Percentiles rank a stretch among this genome's conserved stretches.
These are phyloP conservation scores for Venustoraphidia nigricollis DNA, from an alignment of 2,888 invertebrate species.

Conservation along the genomic window DNA sequence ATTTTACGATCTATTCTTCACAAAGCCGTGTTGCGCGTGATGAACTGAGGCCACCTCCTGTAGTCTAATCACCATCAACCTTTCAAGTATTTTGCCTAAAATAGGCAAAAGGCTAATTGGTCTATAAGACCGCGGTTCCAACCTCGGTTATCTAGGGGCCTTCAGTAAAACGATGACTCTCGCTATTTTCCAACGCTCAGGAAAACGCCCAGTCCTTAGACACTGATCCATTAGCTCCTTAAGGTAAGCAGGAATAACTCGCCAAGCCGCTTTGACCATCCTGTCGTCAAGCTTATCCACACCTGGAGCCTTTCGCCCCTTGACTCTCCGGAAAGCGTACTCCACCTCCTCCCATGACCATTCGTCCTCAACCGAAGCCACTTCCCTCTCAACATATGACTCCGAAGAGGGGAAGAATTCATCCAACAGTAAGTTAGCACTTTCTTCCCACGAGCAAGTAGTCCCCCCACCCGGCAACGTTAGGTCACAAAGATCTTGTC, in stretches of 20 bases:
- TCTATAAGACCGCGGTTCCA: not conserved
- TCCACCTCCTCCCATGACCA: not conserved
- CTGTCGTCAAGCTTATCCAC: not conserved
- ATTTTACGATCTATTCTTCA: not conserved
- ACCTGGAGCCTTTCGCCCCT: not conserved
- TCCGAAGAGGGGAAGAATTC: not conserved
- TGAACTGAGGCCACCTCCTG: not conserved
- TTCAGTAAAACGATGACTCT: not conserved
- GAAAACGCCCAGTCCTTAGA: not conserved
- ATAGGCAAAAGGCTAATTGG: not conserved
- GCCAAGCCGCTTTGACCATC: not conserved
- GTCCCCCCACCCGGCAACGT: not conserved
- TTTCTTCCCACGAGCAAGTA: not conserved
- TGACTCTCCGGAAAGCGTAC: not conserved
- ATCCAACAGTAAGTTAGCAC: not conserved
- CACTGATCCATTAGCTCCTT: not conserved
- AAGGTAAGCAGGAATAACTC: not conserved
- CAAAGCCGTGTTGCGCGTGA: not conserved
- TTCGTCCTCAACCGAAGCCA: not conserved
- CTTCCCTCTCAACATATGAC: not conserved
- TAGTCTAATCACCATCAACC: not conserved
- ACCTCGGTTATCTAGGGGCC: not conserved
- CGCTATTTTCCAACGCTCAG: not conserved
- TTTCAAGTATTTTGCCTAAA: not conserved
- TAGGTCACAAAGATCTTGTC: not conserved